A percentile compares a stretch with the other conserved stretches of the same genome.
These are phyloP conservation scores for Pseudomyrmex pallidus DNA, from an alignment of 1,140 invertebrate species.

Conservation along the genomic window DNA sequence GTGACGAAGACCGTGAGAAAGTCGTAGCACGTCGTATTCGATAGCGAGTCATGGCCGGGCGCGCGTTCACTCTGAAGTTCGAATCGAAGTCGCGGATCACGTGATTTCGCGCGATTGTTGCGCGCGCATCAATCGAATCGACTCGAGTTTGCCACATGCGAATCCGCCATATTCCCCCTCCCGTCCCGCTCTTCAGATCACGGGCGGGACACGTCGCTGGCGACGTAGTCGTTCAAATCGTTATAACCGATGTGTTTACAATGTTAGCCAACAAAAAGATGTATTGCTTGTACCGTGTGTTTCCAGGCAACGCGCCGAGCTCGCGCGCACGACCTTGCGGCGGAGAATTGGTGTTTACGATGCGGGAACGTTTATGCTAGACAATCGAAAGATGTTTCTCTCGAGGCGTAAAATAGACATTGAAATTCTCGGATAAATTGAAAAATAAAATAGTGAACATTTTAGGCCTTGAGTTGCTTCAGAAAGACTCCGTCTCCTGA, in stretches of 20 bases:
- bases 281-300: constrained; percentile 38
- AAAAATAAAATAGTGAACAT: neutral
- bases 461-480: neutral
- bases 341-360: constrained; percentile 15
- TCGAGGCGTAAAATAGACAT: neutral
- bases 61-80: constrained; percentile 41
- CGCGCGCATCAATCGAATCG: constrained; percentile 25
- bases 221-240: constrained; percentile 20
- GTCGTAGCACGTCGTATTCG: neutral
- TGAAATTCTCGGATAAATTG: neutral
- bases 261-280: neutral
- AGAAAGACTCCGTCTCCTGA: neutral
- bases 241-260: neutral
- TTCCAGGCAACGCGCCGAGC: constrained; percentile 24
- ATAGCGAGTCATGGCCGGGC: constrained; percentile 26
- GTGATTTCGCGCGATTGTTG: neutral
- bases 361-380: neutral
- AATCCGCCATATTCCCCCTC: neutral
- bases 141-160: neutral
- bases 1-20: neutral
- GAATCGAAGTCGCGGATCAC: neutral
- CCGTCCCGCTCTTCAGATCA: too few relatives aligned
- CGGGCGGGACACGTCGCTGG: neutral
- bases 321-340: constrained; percentile 47
- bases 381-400: neutral